Conservation (phyloP, 2,888 invertebrate genomes). For the Xestia rhomboidea region DNA sequence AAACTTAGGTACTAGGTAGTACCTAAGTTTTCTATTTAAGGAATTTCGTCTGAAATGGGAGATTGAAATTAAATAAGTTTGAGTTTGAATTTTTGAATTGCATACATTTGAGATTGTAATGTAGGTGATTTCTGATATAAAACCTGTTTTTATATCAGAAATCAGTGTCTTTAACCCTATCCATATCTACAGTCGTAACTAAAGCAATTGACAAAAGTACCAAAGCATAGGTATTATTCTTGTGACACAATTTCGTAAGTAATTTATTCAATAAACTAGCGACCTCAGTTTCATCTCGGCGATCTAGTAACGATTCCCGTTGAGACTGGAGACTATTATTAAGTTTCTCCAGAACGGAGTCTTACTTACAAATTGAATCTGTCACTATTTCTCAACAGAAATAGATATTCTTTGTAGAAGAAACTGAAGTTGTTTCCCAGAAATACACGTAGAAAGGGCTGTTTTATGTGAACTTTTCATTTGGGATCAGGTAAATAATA, state of each 20-base stretch:
- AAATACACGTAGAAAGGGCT: constrained; percentile 2
- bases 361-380: constrained; percentile 65
- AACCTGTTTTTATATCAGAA: too few species aligned
- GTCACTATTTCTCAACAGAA: constrained; percentile 49
- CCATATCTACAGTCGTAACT: background rate
- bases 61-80: too few species aligned
- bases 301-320: constrained; percentile 56
- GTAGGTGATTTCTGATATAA: too few species aligned
- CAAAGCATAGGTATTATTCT: constrained; percentile 9
- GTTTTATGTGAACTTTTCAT: constrained; percentile 4
- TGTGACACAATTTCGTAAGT: constrained; percentile 38
- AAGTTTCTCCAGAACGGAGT: constrained; percentile 57
- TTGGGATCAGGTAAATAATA: background rate
- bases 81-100: too few species aligned
- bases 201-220: background rate
- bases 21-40: background rate
- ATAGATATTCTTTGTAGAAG: constrained; percentile 41
- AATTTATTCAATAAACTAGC: constrained; percentile 60
- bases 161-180: too few species aligned
- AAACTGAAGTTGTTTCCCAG: constrained; percentile 2
- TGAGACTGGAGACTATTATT: constrained; percentile 61
- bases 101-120: too few species aligned
- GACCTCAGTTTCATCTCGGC: constrained; percentile 46
- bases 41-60: background rate
- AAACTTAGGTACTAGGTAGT: fast-evolving